Evolutionary conservation across 2,797 vertebrate species (phyloP), one percentile per base, ranked within the genome.

Genomic region (Tiaroga cobitis): DNA sequence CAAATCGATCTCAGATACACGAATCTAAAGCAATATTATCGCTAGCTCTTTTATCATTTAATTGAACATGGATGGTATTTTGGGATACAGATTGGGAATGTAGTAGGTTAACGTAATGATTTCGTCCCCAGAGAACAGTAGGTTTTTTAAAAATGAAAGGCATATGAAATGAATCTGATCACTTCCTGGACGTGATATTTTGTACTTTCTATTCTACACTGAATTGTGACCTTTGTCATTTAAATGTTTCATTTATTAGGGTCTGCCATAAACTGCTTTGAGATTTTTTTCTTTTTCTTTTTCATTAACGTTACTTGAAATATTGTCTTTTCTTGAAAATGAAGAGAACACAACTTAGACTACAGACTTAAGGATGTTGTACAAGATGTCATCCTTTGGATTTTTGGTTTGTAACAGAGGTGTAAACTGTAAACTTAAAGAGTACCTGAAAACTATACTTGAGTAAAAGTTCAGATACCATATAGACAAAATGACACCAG

Each of bases 211-310:
- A 13, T 32, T 49, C 61, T 29, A 13, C 5, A 8, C 24, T 18
- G 46, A 29, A 68, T 51, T 39, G 59, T 78, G 74, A 59, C 21
- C 74, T 78, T 69, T 78, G 49, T 21, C 74, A 11, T 70, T 54
- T 21, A 54, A 19, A 37, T 18, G 46, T 34, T 34, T 67, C 2
- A 54, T 77, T 19, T 78, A 18, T 70, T 34, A 59, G 37, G n/a
- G 63, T 8, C 37, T 84, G 37, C 11, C 49, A 84, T 69, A 78
- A 78, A 34, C 67, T 32, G 46, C 39, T 84, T 21, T 41, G 3
- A 29, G 43, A 26, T 39, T 16, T 2, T 41, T 19, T n/a, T 37
- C 0, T 26, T 34, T 15, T 29, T 29, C 29, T 29, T 19, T 18
- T 24, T 63, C 18, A 18, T 74, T 37, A 37, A 37, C 37, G 37